phyloP scores from a whole-genome alignment of 2,888 invertebrate genomes.

The Caenorhabditis japonica region DNA sequence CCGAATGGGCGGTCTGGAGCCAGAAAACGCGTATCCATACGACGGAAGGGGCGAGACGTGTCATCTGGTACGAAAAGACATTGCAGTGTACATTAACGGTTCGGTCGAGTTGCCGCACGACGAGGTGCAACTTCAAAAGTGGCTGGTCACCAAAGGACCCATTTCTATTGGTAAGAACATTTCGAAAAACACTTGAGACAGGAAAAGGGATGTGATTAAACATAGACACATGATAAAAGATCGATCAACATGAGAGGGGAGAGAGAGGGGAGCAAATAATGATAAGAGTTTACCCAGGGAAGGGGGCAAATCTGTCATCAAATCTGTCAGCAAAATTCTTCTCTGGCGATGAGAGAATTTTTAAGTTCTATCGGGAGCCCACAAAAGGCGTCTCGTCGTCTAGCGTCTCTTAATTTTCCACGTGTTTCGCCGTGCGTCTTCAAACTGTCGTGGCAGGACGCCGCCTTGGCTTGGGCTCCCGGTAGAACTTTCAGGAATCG shows the following conservation, averaged over 20 bases:
- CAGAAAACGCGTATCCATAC: conserved; percentile 92
- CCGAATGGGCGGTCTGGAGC: conserved; percentile 88
- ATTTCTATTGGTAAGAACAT: conserved; percentile 74
- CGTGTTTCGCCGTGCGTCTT: too few relatives aligned
- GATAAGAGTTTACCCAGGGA: conserved; percentile 10
- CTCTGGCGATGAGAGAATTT: conserved; percentile 42
- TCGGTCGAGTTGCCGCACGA: conserved; percentile 73
- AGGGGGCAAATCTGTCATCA: conserved; percentile 34
- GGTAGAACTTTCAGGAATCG: too few relatives aligned
- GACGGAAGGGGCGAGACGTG: conserved; percentile 77
- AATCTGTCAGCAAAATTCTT: too few relatives aligned
- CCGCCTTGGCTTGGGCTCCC: too few relatives aligned
- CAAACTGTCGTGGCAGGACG: too few relatives aligned
- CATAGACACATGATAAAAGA: conserved; percentile 30
- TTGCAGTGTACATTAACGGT: conserved; percentile 74
- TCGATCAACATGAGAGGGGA: conserved; percentile 21
- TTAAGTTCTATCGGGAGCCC: not conserved
- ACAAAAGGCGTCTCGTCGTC: too few relatives aligned
- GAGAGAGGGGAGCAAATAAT: conserved; percentile 33
- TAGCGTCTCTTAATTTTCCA: too few relatives aligned
- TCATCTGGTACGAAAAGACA: conserved; percentile 63
- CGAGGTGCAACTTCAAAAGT: conserved; percentile 73
- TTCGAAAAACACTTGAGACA: conserved; percentile 9
- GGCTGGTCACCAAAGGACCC: conserved; percentile 75
- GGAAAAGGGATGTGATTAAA: too few relatives aligned